A percentile compares a stretch with the other conserved stretches of the same genome.
Conservation (phyloP, 2,888 invertebrate species). For the Oxytorus armatus region DNA sequence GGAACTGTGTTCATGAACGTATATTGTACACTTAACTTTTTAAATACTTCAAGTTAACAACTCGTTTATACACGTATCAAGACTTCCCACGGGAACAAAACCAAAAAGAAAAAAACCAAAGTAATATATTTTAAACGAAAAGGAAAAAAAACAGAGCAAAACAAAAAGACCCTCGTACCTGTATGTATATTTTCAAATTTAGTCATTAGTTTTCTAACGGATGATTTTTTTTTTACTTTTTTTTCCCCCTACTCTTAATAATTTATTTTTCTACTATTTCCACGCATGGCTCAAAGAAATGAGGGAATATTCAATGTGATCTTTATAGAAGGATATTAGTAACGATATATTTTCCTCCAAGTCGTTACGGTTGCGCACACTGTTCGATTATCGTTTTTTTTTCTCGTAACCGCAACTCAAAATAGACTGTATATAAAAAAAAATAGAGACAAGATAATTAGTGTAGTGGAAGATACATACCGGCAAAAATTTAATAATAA, state of each 20-base stretch:
- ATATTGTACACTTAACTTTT: constrained; percentile 66
- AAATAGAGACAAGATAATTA: constrained; percentile 60
- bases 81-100: constrained; percentile 57
- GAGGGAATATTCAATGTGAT: constrained; percentile 45
- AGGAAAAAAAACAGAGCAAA: constrained; percentile 48
- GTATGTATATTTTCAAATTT: constrained; percentile 73
- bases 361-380: constrained; percentile 25
- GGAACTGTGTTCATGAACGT: constrained; percentile 76
- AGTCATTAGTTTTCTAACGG: constrained; percentile 71
- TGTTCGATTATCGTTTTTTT: constrained; percentile 25
- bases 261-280: constrained; percentile 58
- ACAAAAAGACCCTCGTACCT: constrained; percentile 49
- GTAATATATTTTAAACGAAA: constrained; percentile 69
- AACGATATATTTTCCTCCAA: constrained; percentile 25
- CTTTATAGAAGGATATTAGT: constrained; percentile 36
- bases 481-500: constrained; percentile 62
- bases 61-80: constrained; percentile 58
- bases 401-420: constrained; percentile 35
- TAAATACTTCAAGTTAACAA: constrained; percentile 61
- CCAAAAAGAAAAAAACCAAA: constrained; percentile 37
- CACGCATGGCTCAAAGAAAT: constrained; percentile 52
- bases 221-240: constrained; percentile 29
- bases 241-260: constrained; percentile 62
- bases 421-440: constrained; percentile 59
- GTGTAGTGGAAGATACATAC: constrained; percentile 57